A percentile compares a stretch with the other conserved stretches of the same genome.
phyloP scores from a whole-genome alignment of 1,140 invertebrate genomes.

The Bombus sibiricus region DNA sequence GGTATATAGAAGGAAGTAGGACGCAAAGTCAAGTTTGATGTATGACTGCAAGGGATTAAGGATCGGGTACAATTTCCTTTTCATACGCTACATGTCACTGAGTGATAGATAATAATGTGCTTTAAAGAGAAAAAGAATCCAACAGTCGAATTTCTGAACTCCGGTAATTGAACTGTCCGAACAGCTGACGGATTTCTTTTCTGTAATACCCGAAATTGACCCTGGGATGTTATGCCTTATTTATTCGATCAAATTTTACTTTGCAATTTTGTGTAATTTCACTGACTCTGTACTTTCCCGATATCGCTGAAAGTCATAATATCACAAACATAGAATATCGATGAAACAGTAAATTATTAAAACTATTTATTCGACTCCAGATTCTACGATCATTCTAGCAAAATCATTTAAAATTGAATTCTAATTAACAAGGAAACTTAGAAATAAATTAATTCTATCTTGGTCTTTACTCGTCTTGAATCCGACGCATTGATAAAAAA shows the following conservation, averaged over 20 bases:
- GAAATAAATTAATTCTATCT: no score
- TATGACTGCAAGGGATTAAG: not conserved
- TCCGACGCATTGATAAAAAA: no score
- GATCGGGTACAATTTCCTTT: not conserved
- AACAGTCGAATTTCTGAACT: not conserved
- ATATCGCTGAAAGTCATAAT: not conserved
- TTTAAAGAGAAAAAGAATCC: not conserved
- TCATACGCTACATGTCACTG: not conserved
- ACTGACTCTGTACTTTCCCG: not conserved
- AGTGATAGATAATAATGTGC: not conserved
- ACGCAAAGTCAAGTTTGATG: not conserved
- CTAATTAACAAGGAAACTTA: no score
- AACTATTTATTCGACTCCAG: no score
- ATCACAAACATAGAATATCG: no score
- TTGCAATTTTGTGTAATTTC: not conserved
- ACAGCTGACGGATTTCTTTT: not conserved
- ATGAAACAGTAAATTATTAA: no score
- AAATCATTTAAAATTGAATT: no score
- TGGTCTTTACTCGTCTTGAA: no score
- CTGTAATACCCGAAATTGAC: not conserved
- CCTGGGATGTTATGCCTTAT: not conserved
- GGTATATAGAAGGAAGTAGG: no score
- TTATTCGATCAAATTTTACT: not conserved
- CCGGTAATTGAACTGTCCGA: constrained; percentile 5
- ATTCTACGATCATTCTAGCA: no score